Base-by-base conservation (phyloP, 1,140 invertebrate genomes). In the Mycetomoellerius zeteki region DNA sequence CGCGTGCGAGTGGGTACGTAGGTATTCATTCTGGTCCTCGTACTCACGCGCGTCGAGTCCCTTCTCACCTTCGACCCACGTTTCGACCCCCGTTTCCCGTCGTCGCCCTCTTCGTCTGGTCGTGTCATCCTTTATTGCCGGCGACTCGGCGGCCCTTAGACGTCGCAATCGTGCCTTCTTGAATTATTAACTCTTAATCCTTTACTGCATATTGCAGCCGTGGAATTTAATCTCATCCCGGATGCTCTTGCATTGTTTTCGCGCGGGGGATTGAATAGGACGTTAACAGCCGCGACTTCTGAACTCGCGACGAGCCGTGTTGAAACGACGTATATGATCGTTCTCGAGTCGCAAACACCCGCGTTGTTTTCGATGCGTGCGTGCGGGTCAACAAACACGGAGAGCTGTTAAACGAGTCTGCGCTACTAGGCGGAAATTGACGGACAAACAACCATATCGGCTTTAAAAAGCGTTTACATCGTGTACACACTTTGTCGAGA, bases 121-220 rank as follows among this genome's bases (percentile, higher is more conserved):
- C 30, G 19, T 54, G 75, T 71, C 58, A 58, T 60, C 67, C 78
- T 90, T 90, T 89, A 90, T 90, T 82, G 76, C 43, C 76, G 87
- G 24, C 85, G 56, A 90, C 87, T 82, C 75, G 87, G 69, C 76
- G 80, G 81, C 72, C 33, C 56, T 82, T 84, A 73, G 58, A 54
- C 56, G 67, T 62, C 60, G 52, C 71, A 90, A 85, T 89, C 78
- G 88, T 73, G 78, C 76, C 77, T 72, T 78, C 76, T 78, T 90
- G 78, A 87, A 85, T 89, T 90, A 89, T 90, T 90, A 90, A 90
- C 89, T 87, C 85, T 78, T 87, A 87, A 90, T 89, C 64, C 89
- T 89, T 90, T 85, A 89, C 84, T 89, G 88, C 89, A 82, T 71
- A 78, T 84, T 89, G 33, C 89, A 60, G 43, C 43, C 52, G 37